phyloP scores from a whole-genome alignment of 2,888 invertebrate species.

The Pammene fasciana region DNA sequence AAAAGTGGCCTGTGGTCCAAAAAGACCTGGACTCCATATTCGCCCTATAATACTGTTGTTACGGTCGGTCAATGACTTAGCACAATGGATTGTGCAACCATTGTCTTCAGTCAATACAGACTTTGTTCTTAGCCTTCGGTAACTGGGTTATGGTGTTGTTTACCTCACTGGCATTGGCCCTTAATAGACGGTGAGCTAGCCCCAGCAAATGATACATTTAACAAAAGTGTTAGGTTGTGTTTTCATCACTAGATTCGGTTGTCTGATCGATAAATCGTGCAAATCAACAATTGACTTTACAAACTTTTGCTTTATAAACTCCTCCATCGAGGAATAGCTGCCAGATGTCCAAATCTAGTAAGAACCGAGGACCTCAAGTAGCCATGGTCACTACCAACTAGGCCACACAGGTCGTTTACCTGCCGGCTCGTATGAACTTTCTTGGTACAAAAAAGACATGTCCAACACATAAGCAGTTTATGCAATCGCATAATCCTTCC shows the following conservation, averaged over 20 bases:
- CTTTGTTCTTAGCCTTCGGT: constrained; percentile 38
- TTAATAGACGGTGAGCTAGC: not conserved
- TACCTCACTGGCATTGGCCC: constrained; percentile 30
- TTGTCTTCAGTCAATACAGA: constrained; percentile 38
- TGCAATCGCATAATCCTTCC: constrained; percentile 12
- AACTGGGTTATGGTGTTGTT: constrained; percentile 39
- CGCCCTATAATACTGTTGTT: constrained; percentile 7
- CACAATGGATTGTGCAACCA: constrained; percentile 37
- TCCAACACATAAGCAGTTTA: constrained; percentile 6
- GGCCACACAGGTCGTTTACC: too few relatives aligned
- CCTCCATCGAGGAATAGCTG: too few relatives aligned
- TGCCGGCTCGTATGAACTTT: too few relatives aligned
- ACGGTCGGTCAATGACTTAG: constrained; percentile 26
- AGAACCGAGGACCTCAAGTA: too few relatives aligned
- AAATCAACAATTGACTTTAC: too few relatives aligned
- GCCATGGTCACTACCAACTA: too few relatives aligned
- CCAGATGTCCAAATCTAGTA: too few relatives aligned
- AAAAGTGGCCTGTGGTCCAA: not conserved
- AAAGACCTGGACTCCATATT: constrained; percentile 13
- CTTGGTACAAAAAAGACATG: not conserved
- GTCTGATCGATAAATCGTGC: too few relatives aligned
- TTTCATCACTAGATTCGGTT: too few relatives aligned
- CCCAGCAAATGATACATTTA: too few relatives aligned
- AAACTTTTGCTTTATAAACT: too few relatives aligned
- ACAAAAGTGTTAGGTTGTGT: too few relatives aligned